Evolutionary conservation across 2,113 vertebrate species (phyloP), one percentile per base, ranked within the genome.

Genomic region (Crocuta crocuta): DNA sequence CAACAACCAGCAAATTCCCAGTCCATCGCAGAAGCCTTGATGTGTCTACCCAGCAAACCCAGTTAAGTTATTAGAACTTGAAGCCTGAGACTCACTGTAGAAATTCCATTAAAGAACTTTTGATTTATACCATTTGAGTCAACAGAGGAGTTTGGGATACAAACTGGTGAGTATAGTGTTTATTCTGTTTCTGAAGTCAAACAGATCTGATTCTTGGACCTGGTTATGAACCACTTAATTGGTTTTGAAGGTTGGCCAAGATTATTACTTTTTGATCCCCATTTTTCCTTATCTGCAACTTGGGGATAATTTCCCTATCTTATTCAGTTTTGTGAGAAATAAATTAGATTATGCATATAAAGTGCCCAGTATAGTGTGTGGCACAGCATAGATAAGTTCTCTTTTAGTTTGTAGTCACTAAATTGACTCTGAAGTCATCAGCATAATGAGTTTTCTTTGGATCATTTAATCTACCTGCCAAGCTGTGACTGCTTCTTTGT

Each of bases 371-470:
- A 55, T 33, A 61, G 65, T 90, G 70, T 7, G 58, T 80, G 89
- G 83, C 26, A 71, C 45, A 80, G 24, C 70, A 31, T 35, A 65
- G 48, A 58, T 63, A 95, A 95, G 13, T 74, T 93, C 13, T 28
- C 33, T 89, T 78, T 94, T 91, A 94, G 71, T 91, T 95, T 96
- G 79, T 76, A 89, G 45, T 97, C 39, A 89, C 35, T 97, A 93
- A 95, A 80, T 89, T 94, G 45, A 90, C 83, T 92, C 70, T 95
- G 91, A 97, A 95, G 45, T 97, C 39, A 93, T 79, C 63, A 95
- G 78, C 39, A n/a, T 80, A 92, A 94, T 92, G 73, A 81, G 28
- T 93, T 96, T 97, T 94, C 73, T 79, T 89, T 95, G 86, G 68
- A 68, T 84, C 89, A 84, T 95, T 96, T 58, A 96, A 68, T 48